phyloP scores from a whole-genome alignment of 2,797 vertebrate genomes.

The Menidia menidia region DNA sequence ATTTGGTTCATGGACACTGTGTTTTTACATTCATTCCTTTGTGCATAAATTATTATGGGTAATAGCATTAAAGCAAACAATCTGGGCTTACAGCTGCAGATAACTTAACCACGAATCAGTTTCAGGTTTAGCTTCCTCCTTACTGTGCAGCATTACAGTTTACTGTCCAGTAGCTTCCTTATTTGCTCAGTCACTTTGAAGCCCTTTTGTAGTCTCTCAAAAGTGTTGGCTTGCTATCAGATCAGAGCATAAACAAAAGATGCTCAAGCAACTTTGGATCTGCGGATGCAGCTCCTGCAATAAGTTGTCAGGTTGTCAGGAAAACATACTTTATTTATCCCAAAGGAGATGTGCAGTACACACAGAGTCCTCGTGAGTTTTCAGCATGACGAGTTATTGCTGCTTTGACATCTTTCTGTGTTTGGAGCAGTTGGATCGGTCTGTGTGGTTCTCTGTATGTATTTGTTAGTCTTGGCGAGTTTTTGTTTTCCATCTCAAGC shows the following conservation, averaged over 20 bases:
- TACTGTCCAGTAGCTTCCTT: not conserved
- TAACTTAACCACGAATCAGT: not conserved
- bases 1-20: not conserved
- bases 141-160: not conserved
- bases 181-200: not conserved
- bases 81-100: not conserved
- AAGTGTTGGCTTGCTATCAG: not conserved
- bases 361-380: no score
- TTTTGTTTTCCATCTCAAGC: no score
- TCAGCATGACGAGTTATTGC: no score
- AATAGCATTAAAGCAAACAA: not conserved
- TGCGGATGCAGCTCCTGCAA: not conserved
- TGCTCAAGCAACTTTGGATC: not conserved
- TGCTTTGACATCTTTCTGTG: not conserved
- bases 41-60: not conserved
- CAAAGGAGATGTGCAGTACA: no score
- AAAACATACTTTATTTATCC: not conserved
- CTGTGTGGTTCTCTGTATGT: not conserved
- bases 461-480: accelerated
- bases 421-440: not conserved
- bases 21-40: not conserved
- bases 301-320: not conserved
- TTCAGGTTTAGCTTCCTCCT: not conserved
- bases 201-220: no score
- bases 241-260: not conserved